Evolutionary conservation across 2,888 invertebrate species (phyloP).

Genomic region (Scaptodrosophila latifasciaeformis): DNA sequence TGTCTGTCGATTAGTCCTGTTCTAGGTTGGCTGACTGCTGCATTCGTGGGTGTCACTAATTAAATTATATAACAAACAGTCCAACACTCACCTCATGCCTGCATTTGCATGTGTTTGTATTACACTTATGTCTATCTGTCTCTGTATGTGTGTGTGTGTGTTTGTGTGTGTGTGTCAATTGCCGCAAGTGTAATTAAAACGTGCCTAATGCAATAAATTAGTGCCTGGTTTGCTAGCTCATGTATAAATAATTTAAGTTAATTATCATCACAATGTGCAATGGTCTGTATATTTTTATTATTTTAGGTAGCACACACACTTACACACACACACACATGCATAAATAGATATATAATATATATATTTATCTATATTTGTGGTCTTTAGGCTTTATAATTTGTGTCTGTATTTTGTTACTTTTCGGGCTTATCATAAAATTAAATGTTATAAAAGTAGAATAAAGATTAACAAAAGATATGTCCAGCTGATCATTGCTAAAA

Average conservation of each 20-base stretch:
- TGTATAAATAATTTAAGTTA: conserved; percentile 51
- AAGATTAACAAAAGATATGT: too few relatives aligned
- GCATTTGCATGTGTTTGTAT: conserved; percentile 1
- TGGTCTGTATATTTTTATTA: conserved; percentile 18
- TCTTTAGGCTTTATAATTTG: too few relatives aligned
- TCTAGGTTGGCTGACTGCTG: conserved; percentile 19
- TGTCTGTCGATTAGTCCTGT: background rate
- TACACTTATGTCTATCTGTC: background rate
- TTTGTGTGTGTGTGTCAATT: conserved; percentile 17
- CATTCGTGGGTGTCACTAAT: conserved; percentile 59
- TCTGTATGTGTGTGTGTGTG: conserved; percentile 14
- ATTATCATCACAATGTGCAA: conserved; percentile 43
- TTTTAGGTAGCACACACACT: too few relatives aligned
- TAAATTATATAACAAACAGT: conserved; percentile 58
- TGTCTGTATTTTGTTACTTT: too few relatives aligned
- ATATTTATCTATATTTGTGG: too few relatives aligned
- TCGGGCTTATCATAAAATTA: too few relatives aligned
- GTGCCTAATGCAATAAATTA: conserved; percentile 59
- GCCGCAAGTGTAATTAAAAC: conserved; percentile 64
- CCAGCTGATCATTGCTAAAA: too few relatives aligned
- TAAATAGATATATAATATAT: too few relatives aligned
- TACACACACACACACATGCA: too few relatives aligned
- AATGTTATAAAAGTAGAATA: too few relatives aligned
- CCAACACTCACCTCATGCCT: background rate
- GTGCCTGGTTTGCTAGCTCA: conserved; percentile 24